These are phyloP conservation scores for Diachasma alloeum DNA, from an alignment of 1,140 invertebrate species.

Conservation along the genomic window DNA sequence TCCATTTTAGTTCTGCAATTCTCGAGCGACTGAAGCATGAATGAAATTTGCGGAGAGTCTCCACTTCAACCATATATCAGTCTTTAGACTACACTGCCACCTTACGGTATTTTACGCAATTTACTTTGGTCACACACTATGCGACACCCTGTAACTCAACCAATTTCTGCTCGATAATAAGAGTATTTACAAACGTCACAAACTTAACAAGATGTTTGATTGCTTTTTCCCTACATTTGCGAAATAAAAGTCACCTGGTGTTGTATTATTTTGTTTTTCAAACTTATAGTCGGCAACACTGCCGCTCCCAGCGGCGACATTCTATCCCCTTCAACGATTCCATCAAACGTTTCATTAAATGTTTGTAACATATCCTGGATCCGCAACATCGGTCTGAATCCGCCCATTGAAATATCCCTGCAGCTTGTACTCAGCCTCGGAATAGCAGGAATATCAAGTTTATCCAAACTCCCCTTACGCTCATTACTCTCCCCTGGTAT, in stretches of 20 bases:
- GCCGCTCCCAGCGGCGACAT: slow-evolving; percentile 42
- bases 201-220: too few species aligned
- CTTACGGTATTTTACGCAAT: too few species aligned
- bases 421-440: slow-evolving; percentile 51
- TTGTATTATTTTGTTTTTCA: slow-evolving; percentile 40
- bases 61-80: too few species aligned
- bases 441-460: slow-evolving; percentile 67
- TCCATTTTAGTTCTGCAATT: too few species aligned
- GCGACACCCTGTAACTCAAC: too few species aligned
- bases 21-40: too few species aligned
- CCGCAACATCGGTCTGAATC: slow-evolving; percentile 37
- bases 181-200: too few species aligned
- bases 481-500: slow-evolving; percentile 45
- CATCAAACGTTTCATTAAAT: slow-evolving; percentile 53
- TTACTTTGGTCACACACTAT: too few species aligned
- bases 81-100: too few species aligned
- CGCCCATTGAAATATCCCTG: slow-evolving; percentile 47
- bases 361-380: slow-evolving; percentile 43
- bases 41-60: too few species aligned
- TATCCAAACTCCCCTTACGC: slow-evolving; percentile 64
- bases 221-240: too few species aligned
- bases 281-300: slow-evolving; percentile 41
- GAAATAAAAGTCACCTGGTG: slow-evolving; percentile 36
- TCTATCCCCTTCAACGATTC: slow-evolving; percentile 44
- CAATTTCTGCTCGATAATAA: too few species aligned